Percentiles rank a stretch among this genome's conserved stretches.
Evolutionary conservation across 2,888 invertebrate genomes (phyloP).

Genomic region (Petrolisthes cinctipes): DNA sequence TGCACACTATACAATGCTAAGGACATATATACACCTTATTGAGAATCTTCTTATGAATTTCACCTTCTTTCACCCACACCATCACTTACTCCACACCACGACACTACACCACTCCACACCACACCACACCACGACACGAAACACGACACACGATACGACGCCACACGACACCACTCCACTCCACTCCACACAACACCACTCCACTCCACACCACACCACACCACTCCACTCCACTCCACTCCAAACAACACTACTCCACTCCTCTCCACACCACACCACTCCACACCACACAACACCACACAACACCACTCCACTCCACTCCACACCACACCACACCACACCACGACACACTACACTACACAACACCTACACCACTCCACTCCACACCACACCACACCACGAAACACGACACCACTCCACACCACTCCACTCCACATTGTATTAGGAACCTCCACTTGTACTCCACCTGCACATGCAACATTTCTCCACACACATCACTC

Average conservation of each 20-base stretch:
- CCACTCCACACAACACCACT: neutral
- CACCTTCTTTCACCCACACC: neutral
- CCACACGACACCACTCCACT: neutral
- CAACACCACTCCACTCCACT: neutral
- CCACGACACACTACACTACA: neutral
- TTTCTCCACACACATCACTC: neutral
- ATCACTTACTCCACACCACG: neutral
- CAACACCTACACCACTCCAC: neutral
- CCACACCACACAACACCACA: neutral
- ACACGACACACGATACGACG: neutral
- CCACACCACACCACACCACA: neutral
- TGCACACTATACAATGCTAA: too few relatives aligned
- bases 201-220: neutral
- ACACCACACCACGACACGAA: neutral
- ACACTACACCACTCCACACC: neutral
- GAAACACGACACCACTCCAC: neutral
- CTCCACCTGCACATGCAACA: neutral
- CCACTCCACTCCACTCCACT: neutral
- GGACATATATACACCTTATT: neutral
- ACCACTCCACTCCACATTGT: neutral
- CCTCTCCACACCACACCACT: neutral
- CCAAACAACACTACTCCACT: neutral
- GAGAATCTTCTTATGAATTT: neutral
- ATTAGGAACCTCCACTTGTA: neutral
- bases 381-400: too few relatives aligned